These are phyloP conservation scores for Rhynchophorus ferrugineus DNA, from an alignment of 1,140 invertebrate genomes.

Conservation along the genomic window DNA sequence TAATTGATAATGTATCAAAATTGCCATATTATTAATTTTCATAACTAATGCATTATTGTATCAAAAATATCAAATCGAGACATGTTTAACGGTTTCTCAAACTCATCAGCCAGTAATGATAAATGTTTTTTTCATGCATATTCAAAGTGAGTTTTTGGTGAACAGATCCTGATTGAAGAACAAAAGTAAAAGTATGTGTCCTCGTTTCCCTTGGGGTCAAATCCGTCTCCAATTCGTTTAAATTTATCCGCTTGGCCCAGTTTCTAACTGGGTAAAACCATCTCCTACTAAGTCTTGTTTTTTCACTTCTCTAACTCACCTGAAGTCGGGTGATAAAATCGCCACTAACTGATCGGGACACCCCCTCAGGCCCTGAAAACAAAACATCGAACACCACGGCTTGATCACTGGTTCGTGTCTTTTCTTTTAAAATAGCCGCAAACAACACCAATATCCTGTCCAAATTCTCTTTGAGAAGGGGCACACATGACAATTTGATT, in stretches of 20 bases:
- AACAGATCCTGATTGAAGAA: constrained; percentile 13
- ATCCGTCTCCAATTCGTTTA: constrained; percentile 28
- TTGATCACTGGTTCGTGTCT: constrained; percentile 25
- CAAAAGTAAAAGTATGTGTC: constrained; percentile 32
- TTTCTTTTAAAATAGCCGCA: constrained; percentile 36
- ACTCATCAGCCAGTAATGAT: no score
- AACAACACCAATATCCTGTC: constrained; percentile 37
- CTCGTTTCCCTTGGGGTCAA: constrained; percentile 27
- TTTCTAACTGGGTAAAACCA: constrained; percentile 21
- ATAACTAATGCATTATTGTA: no score
- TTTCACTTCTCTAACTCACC: constrained; percentile 34
- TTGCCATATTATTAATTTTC: no score
- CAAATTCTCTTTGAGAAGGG: constrained; percentile 35
- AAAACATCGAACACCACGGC: constrained; percentile 32
- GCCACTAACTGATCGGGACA: constrained; percentile 30
- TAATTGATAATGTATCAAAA: no score
- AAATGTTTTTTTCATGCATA: no score
- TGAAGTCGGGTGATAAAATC: constrained; percentile 38
- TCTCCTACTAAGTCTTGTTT: constrained; percentile 4
- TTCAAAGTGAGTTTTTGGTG: not conserved
- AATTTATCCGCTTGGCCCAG: constrained; percentile 26
- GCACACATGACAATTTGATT: constrained; percentile 34
- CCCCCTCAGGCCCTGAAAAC: constrained; percentile 25
- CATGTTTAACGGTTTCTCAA: no score
- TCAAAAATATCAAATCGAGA: no score